These are phyloP conservation scores for Tigriopus californicus DNA, from an alignment of 2,888 invertebrate species.

Conservation along the genomic window DNA sequence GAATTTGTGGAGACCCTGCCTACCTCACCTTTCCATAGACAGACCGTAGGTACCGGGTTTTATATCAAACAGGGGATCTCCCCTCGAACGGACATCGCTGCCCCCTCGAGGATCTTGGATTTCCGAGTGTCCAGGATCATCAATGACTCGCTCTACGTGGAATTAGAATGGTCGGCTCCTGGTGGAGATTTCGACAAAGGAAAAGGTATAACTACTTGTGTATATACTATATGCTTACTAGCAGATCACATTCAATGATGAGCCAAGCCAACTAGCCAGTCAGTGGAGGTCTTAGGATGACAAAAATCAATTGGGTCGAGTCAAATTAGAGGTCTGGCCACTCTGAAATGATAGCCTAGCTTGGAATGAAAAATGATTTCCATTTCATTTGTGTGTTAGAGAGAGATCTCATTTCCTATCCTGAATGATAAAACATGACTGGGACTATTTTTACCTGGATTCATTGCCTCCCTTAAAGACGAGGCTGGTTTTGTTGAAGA, in stretches of 20 bases:
- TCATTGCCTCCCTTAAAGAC: no score
- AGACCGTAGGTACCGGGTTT: constrained; percentile 17
- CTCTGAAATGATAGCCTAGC: no score
- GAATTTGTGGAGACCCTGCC: constrained; percentile 22
- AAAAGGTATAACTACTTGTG: constrained; percentile 22
- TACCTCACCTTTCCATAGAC: constrained; percentile 22
- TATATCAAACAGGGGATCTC: constrained; percentile 16
- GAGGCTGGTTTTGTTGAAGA: no score
- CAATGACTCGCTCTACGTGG: constrained; percentile 17
- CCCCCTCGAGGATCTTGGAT: constrained; percentile 20
- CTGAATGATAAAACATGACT: no score
- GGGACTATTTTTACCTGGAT: no score
- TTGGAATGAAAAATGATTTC: no score
- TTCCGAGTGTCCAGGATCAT: constrained; percentile 18
- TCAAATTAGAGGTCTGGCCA: no score
- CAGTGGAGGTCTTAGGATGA: no score
- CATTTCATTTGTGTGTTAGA: no score
- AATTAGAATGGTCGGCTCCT: constrained; percentile 21
- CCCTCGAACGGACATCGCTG: constrained; percentile 17
- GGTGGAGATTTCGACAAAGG: constrained; percentile 23
- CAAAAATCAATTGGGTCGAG: no score
- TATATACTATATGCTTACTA: background rate
- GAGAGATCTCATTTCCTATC: no score
- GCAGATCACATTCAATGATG: background rate
- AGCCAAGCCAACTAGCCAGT: no score